A percentile compares a stretch with the other conserved stretches of the same genome.
Evolutionary conservation across 2,888 invertebrate genomes (phyloP).

Genomic region (Phengaris alcon): DNA sequence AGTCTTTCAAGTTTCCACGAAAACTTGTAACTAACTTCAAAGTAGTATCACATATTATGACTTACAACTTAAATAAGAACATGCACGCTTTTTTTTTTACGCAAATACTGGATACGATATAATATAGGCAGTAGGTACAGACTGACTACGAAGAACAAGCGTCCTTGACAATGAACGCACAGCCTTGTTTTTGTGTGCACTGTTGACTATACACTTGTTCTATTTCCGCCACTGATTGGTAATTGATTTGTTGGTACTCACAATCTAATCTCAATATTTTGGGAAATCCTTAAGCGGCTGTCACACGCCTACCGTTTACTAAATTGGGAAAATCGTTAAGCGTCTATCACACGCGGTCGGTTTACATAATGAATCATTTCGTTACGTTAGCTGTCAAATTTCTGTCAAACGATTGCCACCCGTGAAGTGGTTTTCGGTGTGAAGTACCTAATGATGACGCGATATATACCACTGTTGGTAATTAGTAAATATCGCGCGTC

Average conservation of each 20-base stretch:
- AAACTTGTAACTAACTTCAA: no score
- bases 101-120: no score
- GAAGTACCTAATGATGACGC: background rate
- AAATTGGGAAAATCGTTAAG: background rate
- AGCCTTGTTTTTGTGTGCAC: background rate
- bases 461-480: background rate
- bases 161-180: background rate
- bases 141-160: no score
- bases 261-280: constrained; percentile 1
- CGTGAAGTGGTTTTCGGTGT: background rate
- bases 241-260: background rate
- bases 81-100: no score
- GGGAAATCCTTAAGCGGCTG: background rate
- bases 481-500: no score
- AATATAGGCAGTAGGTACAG: no score
- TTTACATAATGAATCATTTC: background rate
- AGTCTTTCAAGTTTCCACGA: no score
- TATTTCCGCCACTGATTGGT: background rate
- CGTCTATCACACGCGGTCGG: background rate
- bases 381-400: background rate
- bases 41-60: no score
- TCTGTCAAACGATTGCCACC: constrained; percentile 7
- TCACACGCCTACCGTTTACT: background rate
- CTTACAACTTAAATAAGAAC: no score
- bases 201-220: background rate